These are phyloP conservation scores for Leptopilina myrica DNA, from an alignment of 2,888 invertebrate genomes.

Conservation along the genomic window DNA sequence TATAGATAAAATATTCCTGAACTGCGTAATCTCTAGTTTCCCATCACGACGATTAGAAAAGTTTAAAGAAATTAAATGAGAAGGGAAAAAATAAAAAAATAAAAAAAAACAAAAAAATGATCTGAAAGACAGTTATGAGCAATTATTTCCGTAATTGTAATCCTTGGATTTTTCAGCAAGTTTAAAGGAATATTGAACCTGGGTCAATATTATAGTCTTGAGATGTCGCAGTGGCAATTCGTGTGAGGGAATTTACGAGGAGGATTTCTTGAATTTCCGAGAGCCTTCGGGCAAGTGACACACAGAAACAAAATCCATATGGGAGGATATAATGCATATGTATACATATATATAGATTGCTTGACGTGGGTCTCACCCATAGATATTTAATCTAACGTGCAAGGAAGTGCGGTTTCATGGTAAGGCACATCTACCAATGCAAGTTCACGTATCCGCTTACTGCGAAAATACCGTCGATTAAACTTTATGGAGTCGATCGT, in stretches of 20 bases:
- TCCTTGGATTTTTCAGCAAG: neutral
- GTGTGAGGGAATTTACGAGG: slow-evolving; percentile 34
- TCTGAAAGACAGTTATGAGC: no score
- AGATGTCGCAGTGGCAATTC: slow-evolving; percentile 22
- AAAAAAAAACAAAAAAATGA: no score
- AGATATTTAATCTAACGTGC: slow-evolving; percentile 38
- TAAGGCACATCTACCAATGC: slow-evolving; percentile 4
- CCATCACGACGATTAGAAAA: no score
- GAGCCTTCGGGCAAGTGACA: slow-evolving; percentile 28
- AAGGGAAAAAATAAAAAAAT: no score
- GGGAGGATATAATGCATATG: neutral
- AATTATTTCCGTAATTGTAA: slow-evolving; percentile 1
- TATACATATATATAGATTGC: neutral
- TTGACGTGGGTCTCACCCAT: slow-evolving; percentile 10
- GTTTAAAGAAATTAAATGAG: no score
- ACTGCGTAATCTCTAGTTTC: no score
- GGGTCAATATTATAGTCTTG: slow-evolving; percentile 23
- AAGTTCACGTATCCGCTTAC: slow-evolving; percentile 41
- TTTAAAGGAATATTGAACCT: slow-evolving; percentile 33
- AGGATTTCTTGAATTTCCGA: slow-evolving; percentile 38
- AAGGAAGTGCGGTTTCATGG: slow-evolving; percentile 33
- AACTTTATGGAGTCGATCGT: slow-evolving; percentile 64
- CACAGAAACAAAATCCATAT: slow-evolving; percentile 36
- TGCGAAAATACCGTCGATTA: slow-evolving; percentile 63
- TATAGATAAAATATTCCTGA: no score